A percentile compares a stretch with the other conserved stretches of the same genome.
Evolutionary conservation across 2,797 vertebrate species (phyloP).

Genomic region (Poliocrania exsul): DNA sequence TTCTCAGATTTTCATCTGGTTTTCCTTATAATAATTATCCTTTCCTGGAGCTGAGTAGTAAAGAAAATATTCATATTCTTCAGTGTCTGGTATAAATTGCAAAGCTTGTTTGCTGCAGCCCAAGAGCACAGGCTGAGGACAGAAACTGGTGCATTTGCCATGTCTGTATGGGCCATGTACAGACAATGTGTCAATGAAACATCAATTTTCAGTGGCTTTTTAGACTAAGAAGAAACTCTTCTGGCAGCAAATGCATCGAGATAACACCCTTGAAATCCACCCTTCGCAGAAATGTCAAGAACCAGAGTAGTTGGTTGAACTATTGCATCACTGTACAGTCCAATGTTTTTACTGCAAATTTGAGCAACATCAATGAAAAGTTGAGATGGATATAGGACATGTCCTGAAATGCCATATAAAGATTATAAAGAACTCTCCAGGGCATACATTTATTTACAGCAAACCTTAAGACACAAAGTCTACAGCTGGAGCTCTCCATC

Average conservation of each 20-base stretch:
- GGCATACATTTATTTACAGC: not conserved
- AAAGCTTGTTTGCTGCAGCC: constrained; percentile 23
- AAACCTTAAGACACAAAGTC: not conserved
- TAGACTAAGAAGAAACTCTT: not conserved
- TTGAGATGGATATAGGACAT: not conserved
- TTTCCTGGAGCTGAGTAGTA: constrained; percentile 55
- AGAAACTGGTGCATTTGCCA: not conserved
- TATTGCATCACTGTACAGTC: not conserved
- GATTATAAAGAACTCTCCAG: not conserved
- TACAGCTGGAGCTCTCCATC: not conserved
- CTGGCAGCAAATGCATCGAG: not conserved
- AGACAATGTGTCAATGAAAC: not conserved
- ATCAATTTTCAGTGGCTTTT: not conserved
- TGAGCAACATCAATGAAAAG: not conserved
- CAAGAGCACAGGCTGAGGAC: not conserved
- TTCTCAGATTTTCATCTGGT: constrained; percentile 64
- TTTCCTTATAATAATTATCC: constrained; percentile 60
- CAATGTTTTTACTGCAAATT: not conserved
- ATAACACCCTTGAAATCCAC: not conserved
- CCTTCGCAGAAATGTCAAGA: not conserved
- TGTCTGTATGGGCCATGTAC: not conserved
- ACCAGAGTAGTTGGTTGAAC: not conserved
- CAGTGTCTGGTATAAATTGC: constrained; percentile 45
- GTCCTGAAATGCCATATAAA: not conserved
- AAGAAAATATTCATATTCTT: constrained; percentile 63